A percentile compares a stretch with the other conserved stretches of the same genome.
Evolutionary conservation across 2,888 invertebrate species (phyloP).

Genomic region (Rotaria macrura): DNA sequence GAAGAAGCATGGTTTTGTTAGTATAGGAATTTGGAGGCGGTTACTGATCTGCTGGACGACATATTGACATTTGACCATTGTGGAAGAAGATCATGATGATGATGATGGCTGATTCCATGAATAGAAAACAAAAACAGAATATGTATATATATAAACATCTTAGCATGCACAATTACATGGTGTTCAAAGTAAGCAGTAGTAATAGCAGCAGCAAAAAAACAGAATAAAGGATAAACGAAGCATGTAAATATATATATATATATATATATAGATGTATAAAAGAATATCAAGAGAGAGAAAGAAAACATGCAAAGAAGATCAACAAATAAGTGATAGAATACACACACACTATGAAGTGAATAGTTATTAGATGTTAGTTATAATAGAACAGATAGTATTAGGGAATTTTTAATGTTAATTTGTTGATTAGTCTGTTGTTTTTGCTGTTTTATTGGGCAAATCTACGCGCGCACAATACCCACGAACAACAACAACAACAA

Average conservation of each 20-base stretch:
- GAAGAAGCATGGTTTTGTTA: background rate
- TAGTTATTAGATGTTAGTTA: background rate
- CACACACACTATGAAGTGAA: background rate
- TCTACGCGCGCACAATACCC: conserved; percentile 7
- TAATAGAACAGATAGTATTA: background rate
- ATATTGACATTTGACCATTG: background rate
- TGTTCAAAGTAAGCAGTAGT: background rate
- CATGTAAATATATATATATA: too few relatives aligned
- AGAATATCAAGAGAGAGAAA: background rate
- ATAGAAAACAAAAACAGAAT: conserved; percentile 12
- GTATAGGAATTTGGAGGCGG: background rate
- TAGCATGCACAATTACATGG: background rate
- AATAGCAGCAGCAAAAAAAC: background rate
- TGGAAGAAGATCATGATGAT: conserved; percentile 1
- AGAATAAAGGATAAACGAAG: background rate
- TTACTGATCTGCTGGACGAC: background rate
- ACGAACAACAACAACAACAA: conserved; percentile 12
- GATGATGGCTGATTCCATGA: background rate
- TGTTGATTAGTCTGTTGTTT: background rate
- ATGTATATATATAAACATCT: conserved; percentile 6
- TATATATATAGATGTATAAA: too few relatives aligned
- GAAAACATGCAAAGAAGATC: background rate
- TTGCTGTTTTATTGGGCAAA: background rate
- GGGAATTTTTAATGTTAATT: background rate
- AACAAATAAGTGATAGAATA: conserved; percentile 2